A percentile compares a stretch with the other conserved stretches of the same genome.
Evolutionary conservation across 1,140 invertebrate genomes (phyloP).

Genomic region (Tigriopus japonicus): DNA sequence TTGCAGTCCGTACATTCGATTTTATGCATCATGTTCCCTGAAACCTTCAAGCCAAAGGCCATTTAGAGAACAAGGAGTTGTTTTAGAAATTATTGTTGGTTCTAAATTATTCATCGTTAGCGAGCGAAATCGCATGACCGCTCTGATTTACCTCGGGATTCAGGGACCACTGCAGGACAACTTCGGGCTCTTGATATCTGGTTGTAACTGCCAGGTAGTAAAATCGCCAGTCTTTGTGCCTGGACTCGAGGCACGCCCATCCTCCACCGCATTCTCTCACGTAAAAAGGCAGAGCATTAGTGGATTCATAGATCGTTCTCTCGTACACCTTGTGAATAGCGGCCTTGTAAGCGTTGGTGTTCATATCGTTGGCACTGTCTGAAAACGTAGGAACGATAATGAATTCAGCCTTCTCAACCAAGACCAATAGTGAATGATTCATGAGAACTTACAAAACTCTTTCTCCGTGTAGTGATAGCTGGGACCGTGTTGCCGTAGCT

Average conservation of each 20-base stretch:
- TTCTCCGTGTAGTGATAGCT: constrained; percentile 9
- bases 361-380: constrained; percentile 13
- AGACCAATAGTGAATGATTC: neutral
- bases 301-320: constrained; percentile 9
- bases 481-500: constrained; percentile 4
- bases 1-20: constrained; percentile 10
- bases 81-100: neutral
- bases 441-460: constrained; percentile 9
- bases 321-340: constrained; percentile 11
- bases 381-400: neutral
- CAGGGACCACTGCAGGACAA: constrained; percentile 3
- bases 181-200: neutral
- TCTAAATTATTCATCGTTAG: neutral
- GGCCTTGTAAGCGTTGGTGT: constrained; percentile 10
- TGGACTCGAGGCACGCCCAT: constrained; percentile 7
- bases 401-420: neutral
- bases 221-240: constrained; percentile 11
- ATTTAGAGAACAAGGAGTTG: neutral
- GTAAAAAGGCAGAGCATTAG: constrained; percentile 10
- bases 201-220: constrained; percentile 7
- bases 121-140: neutral
- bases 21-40: constrained; percentile 9
- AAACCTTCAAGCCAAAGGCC: neutral
- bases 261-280: constrained; percentile 8
- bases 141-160: neutral